Conservation (phyloP, 2,888 invertebrate species). For the Torymus texanus region DNA sequence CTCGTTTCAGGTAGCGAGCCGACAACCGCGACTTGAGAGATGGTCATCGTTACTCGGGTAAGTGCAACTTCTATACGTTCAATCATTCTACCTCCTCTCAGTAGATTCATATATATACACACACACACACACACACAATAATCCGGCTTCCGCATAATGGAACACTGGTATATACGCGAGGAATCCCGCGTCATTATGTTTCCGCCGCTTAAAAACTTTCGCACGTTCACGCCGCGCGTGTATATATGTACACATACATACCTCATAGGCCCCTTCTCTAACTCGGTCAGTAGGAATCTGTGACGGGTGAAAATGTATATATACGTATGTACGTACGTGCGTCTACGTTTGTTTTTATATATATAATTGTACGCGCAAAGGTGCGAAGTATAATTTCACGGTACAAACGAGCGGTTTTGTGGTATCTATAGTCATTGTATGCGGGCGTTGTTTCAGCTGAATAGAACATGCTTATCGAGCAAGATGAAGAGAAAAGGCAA, state of each 20-base stretch:
- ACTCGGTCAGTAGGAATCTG: slow-evolving; percentile 72
- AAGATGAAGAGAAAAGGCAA: too few relatives aligned
- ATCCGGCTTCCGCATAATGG: not conserved
- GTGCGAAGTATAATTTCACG: not conserved
- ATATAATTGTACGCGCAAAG: not conserved
- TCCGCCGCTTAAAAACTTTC: slow-evolving; percentile 41
- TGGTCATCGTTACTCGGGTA: slow-evolving; percentile 89
- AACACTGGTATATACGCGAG: not conserved
- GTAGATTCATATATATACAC: not conserved
- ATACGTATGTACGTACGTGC: slow-evolving; percentile 56
- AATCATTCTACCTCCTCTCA: not conserved
- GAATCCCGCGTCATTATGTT: slow-evolving; percentile 2
- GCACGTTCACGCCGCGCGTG: not conserved
- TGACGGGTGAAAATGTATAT: slow-evolving; percentile 68
- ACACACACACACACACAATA: not conserved
- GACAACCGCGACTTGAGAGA: slow-evolving; percentile 75
- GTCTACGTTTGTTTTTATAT: not conserved
- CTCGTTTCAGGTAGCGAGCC: slow-evolving; percentile 71
- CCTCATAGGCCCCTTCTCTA: slow-evolving; percentile 47
- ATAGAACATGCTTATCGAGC: too few relatives aligned
- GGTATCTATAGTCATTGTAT: too few relatives aligned
- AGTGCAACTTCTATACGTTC: slow-evolving; percentile 69
- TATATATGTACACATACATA: too few relatives aligned
- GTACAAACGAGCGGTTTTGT: too few relatives aligned
- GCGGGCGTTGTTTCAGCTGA: too few relatives aligned